Conservation (phyloP, 2,888 invertebrate genomes). For the Caenorhabditis plicata region DNA sequence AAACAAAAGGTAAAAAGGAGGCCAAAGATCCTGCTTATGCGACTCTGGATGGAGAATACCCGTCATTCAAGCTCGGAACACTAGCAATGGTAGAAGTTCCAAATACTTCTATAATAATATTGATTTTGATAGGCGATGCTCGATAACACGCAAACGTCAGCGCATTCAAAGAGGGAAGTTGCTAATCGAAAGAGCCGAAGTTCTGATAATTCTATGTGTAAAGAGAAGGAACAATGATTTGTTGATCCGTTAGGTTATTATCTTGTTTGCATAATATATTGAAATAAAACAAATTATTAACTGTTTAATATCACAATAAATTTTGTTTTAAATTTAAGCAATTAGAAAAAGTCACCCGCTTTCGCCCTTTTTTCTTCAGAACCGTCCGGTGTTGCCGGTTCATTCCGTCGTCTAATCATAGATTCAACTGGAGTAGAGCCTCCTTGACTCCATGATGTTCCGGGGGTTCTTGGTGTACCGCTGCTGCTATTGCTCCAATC, state of each 20-base stretch:
- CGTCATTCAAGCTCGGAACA: background rate
- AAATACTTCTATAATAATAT: too few species aligned
- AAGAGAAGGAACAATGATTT: too few species aligned
- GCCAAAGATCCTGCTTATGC: slow-evolving; percentile 4
- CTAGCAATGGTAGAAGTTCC: too few species aligned
- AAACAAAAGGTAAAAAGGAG: background rate
- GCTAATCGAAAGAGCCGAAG: too few species aligned
- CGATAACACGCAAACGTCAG: too few species aligned
- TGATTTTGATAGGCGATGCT: too few species aligned
- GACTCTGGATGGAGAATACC: slow-evolving; percentile 5
- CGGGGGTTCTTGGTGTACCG: slow-evolving; percentile 17
- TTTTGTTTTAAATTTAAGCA: background rate
- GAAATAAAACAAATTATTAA: too few species aligned
- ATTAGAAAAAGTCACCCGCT: slow-evolving; percentile 39
- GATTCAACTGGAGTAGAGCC: slow-evolving; percentile 21
- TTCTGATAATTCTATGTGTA: too few species aligned
- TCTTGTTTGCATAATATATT: too few species aligned
- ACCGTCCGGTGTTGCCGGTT: background rate
- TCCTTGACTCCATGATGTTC: slow-evolving; percentile 29
- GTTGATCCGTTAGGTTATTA: too few species aligned
- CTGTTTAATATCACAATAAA: background rate
- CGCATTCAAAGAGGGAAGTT: too few species aligned
- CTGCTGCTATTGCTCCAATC: too few species aligned
- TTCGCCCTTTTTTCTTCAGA: slow-evolving; percentile 5
- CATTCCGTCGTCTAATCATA: slow-evolving; percentile 28